phyloP scores from a whole-genome alignment of 2,797 vertebrate species.

The Tapera naevia region DNA sequence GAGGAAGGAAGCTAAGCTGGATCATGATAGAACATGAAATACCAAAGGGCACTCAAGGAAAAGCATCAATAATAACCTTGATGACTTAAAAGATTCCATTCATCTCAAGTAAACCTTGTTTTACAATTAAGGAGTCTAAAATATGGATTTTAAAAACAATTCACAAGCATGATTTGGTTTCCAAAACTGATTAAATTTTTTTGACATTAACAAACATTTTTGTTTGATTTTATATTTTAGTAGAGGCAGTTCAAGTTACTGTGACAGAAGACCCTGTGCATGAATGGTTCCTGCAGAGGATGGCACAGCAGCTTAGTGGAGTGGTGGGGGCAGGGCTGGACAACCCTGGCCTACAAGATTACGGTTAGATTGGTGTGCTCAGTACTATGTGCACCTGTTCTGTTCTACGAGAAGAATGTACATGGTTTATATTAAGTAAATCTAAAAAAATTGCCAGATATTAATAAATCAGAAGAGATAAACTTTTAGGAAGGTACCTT shows the following conservation, averaged over 20 bases:
- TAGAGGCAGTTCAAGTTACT: not conserved
- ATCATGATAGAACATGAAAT: not conserved
- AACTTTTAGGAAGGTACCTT: not conserved
- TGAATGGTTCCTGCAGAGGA: not conserved
- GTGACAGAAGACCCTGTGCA: not conserved
- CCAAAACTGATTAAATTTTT: not conserved
- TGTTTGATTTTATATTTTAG: not conserved
- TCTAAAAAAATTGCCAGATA: not conserved
- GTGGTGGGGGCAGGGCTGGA: not conserved
- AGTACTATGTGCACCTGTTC: not conserved
- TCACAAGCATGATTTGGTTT: not conserved
- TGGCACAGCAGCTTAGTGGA: not conserved
- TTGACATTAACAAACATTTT: not conserved
- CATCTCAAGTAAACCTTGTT: not conserved
- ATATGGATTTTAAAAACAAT: not conserved
- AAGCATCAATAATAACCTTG: not conserved
- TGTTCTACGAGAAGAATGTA: not conserved
- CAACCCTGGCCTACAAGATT: not conserved
- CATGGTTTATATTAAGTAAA: not conserved
- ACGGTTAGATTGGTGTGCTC: not conserved
- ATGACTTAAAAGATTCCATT: not conserved
- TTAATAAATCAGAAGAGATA: not conserved
- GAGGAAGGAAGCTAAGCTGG: not conserved
- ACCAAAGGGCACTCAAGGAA: not conserved
- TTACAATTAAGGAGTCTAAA: not conserved